Base-by-base conservation (phyloP, 53 echinoderm and acorn worm species). In the Echinometra lucunter region DNA sequence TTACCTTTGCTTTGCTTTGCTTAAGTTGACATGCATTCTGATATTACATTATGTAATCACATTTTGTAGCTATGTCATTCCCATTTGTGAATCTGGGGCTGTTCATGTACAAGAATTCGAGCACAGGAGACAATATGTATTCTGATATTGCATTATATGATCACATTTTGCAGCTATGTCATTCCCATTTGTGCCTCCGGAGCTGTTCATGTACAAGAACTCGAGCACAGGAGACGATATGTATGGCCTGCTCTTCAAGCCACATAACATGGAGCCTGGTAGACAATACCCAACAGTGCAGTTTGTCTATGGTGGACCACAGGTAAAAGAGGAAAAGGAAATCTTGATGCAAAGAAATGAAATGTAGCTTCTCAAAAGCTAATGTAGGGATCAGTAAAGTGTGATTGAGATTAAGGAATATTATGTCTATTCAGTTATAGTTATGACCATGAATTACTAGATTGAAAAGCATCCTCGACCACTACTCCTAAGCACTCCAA, bases 221-320 rank as follows among this genome's bases (percentile, higher is more conserved):
- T 96, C 97, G 21, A 57, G 95, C 42, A 96, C 95, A 37, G 96
- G 98, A 8, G 97, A 98, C 82, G 96, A 95, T 55, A 97, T 99
- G 97, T 99, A 96, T 80, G 99, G 99, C 1, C 96, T 99, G 1
- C 96, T 99, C 72, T 98, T 98, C 97, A 97, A 96, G 45, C 99
- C 99, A 34, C 95, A 96, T 78, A 95, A 96, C 94, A 57, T 94
- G 37, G 97, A 98, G 58, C 97, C 98, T 42, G 95, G 88, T 94
- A 97, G 91, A 72, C 96, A 96, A 13, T 98, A 99, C 94, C 99
- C 99, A 45, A 96, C 98, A 19, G 97, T 99, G 27, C 97, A 98
- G 56, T 99, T 98, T 94, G 98, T 98, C 66, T 99, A 99, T 88
- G 99, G 99, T 55, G 99, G 99, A 16, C 99, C 99, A 8, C 99